Percentiles rank a stretch among this genome's conserved stretches.
These are phyloP conservation scores for Hirtodrosophila duncani DNA, from an alignment of 2,888 invertebrate genomes.

Conservation along the genomic window DNA sequence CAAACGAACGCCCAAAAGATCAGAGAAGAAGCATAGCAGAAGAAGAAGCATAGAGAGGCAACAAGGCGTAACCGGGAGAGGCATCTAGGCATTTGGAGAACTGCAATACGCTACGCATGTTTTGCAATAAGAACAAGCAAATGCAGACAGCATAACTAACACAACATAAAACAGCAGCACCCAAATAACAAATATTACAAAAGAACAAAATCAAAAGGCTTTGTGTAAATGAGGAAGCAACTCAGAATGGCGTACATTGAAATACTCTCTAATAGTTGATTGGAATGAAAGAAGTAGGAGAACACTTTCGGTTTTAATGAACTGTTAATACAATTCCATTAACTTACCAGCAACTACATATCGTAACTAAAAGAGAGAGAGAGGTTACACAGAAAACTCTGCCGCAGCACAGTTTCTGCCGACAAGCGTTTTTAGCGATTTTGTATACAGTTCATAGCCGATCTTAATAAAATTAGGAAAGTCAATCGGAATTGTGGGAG, in stretches of 20 bases:
- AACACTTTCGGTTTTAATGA: too few relatives aligned
- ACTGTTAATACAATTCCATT: too few relatives aligned
- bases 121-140: conserved; percentile 57
- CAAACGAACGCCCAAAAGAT: conserved; percentile 6
- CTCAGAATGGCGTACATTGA: conserved; percentile 1
- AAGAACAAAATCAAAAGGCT: conserved; percentile 35
- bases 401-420: too few relatives aligned
- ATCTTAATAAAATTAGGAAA: too few relatives aligned
- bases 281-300: too few relatives aligned
- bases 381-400: too few relatives aligned
- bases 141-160: conserved; percentile 18
- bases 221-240: conserved; percentile 19
- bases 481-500: too few relatives aligned
- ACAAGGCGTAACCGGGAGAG: conserved; percentile 17
- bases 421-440: too few relatives aligned
- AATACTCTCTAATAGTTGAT: neutral
- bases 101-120: conserved; percentile 45
- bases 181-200: conserved; percentile 36
- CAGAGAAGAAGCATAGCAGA: conserved; percentile 11
- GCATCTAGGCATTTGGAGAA: conserved; percentile 12
- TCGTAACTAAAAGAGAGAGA: too few relatives aligned
- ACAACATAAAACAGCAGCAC: conserved; percentile 62
- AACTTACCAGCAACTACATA: too few relatives aligned
- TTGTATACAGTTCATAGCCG: too few relatives aligned
- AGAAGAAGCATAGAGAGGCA: conserved; percentile 17